Base-by-base conservation (phyloP, 2,797 vertebrate species). In the Etheostoma perlongum region DNA sequence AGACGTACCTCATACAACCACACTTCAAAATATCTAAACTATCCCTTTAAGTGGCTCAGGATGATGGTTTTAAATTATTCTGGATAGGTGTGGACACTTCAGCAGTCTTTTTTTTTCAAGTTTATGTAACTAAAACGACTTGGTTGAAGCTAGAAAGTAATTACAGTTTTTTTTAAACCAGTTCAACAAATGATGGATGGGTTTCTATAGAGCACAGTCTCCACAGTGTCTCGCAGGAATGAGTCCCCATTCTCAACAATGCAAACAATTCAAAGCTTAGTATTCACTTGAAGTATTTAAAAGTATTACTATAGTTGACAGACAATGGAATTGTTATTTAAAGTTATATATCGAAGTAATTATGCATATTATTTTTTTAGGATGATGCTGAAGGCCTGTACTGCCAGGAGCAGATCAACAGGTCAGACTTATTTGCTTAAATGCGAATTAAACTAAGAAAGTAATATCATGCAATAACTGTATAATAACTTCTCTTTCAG, bases 381-480 rank as follows among this genome's bases (percentile, higher is more conserved):
- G 97, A 97, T 0, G 95, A 97, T 36, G 91, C 91, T 0, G 97
- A 98, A 16, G 95, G 92, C 40, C 94, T 97, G 52, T 96, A 96
- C 91, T 98, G 97, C 87, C 97, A 97, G 89, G 97, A 98, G 88
- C 96, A 97, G 93, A 97, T 98, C 78, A 95, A 95, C 84, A 95
- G 95, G 93, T 94, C 21, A 64, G 86, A 58, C 7, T 23, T 7
- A 11, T 54, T 6, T 8, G 3, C 46, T 10, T 1, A 0, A 72
- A 54, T 10, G 5, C 30, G 3, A 21, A 8, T 46, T 42, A 8
- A 53, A n/a, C 6, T 2, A 0, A 42, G 6, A 4, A 30, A 15
- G 40, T 44, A 1, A 67, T 9, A 55, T 42, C 9, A 33, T 46
- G 21, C 36, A 7, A 6, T 59, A 51, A 68, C 12, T 21, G 1